Percentiles rank a stretch among this genome's conserved stretches.
These are phyloP conservation scores for Andrena cerasifolii DNA, from an alignment of 1,140 invertebrate species.

Conservation along the genomic window DNA sequence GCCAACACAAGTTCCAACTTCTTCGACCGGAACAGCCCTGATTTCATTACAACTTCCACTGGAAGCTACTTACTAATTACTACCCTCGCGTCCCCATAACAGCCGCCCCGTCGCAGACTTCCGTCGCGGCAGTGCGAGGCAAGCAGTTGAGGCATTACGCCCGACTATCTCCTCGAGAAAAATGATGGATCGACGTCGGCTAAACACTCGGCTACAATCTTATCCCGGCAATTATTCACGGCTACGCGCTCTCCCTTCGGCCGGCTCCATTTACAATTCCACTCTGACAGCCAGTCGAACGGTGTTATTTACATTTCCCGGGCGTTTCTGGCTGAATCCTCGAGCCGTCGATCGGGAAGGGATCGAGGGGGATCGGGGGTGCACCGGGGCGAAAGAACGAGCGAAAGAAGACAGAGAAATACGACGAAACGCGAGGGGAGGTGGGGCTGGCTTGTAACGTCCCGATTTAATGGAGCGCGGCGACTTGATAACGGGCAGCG, in stretches of 20 bases:
- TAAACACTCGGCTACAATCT: background rate
- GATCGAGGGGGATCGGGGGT: background rate
- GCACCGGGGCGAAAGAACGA: background rate
- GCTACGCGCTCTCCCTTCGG: background rate
- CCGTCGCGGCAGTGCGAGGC: background rate
- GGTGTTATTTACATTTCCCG: conserved; percentile 26
- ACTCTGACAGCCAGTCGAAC: background rate
- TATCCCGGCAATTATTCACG: background rate
- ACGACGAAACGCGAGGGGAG: too few relatives aligned
- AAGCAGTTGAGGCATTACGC: background rate
- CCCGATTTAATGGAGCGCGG: conserved; percentile 65
- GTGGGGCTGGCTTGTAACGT: conserved; percentile 1
- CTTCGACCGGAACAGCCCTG: background rate
- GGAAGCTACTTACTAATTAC: background rate
- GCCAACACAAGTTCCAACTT: background rate
- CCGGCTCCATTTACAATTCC: conserved; percentile 16
- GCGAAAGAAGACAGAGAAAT: conserved; percentile 18
- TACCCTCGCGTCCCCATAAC: background rate
- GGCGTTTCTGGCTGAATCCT: background rate
- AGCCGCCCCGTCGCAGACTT: background rate
- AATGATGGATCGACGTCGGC: background rate
- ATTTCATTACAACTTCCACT: background rate
- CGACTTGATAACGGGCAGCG: conserved; percentile 57
- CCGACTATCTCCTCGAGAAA: background rate
- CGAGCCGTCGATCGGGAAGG: background rate